These are phyloP conservation scores for Siderastrea siderea DNA, from an alignment of 92 coral and sea anemone species.

Conservation along the genomic window DNA sequence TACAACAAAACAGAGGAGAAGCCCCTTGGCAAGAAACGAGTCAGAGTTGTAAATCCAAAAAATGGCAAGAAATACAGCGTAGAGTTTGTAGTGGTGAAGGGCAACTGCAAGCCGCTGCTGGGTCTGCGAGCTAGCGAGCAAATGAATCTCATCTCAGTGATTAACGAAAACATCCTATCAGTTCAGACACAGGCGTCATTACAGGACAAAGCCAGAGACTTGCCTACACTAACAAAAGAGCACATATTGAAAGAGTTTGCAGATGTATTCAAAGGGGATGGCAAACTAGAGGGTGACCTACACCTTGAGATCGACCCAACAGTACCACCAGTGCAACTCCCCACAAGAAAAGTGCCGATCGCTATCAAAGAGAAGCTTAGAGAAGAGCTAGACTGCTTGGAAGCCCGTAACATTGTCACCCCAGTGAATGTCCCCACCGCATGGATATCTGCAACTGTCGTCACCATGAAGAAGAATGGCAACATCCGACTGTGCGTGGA, in stretches of 20 bases:
- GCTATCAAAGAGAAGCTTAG: conserved; percentile 45
- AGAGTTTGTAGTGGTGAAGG: conserved; percentile 51
- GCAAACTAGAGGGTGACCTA: conserved; percentile 38
- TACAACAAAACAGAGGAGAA: conserved; percentile 63
- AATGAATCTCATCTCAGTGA: conserved; percentile 45
- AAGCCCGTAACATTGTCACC: conserved; percentile 41
- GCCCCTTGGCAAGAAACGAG: conserved; percentile 63
- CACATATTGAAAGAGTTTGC: conserved; percentile 11
- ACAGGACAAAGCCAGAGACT: background rate
- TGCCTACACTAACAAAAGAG: conserved; percentile 25
- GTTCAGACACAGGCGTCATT: conserved; percentile 15
- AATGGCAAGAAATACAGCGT: conserved; percentile 65
- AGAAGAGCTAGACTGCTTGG: conserved; percentile 40
- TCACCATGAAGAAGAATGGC: conserved; percentile 64
- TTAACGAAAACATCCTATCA: conserved; percentile 49
- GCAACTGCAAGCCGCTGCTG: conserved; percentile 49
- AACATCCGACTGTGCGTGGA: conserved; percentile 71
- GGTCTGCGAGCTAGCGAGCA: conserved; percentile 65
- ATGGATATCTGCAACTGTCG: conserved; percentile 71
- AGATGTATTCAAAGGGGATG: conserved; percentile 47
- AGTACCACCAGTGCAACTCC: conserved; percentile 42
- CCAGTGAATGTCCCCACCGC: conserved; percentile 52
- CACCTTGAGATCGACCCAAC: conserved; percentile 50
- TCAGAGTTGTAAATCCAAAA: conserved; percentile 54
- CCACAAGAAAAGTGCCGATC: conserved; percentile 48